A percentile compares a stretch with the other conserved stretches of the same genome.
These are phyloP conservation scores for Tribolium freemani DNA, from an alignment of 2,888 invertebrate genomes.

Conservation along the genomic window DNA sequence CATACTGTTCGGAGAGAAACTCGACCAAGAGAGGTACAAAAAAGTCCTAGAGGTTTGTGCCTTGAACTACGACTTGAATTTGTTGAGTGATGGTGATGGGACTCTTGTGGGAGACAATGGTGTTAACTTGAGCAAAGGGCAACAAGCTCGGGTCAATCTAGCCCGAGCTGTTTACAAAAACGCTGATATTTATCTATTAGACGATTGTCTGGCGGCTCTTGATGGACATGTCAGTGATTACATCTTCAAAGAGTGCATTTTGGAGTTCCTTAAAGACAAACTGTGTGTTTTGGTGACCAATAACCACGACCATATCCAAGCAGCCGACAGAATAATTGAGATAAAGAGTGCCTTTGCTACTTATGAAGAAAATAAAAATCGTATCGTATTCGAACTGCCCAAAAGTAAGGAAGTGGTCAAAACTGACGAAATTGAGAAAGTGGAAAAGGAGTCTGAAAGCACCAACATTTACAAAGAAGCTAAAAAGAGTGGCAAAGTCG, in stretches of 20 bases:
- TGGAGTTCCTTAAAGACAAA: slow-evolving; percentile 73
- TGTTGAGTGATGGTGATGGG: slow-evolving; percentile 82
- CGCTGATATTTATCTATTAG: slow-evolving; percentile 86
- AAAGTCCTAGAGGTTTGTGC: slow-evolving; percentile 78
- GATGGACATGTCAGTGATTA: slow-evolving; percentile 89
- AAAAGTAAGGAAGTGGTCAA: background rate
- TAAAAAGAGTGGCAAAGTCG: slow-evolving; percentile 53
- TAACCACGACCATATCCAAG: slow-evolving; percentile 75
- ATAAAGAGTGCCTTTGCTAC: slow-evolving; percentile 69
- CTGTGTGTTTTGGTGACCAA: slow-evolving; percentile 82
- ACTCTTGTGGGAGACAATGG: slow-evolving; percentile 85
- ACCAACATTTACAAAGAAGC: slow-evolving; percentile 51
- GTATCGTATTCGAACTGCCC: slow-evolving; percentile 62
- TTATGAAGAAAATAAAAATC: slow-evolving; percentile 75
- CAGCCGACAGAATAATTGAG: slow-evolving; percentile 58
- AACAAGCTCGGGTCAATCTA: slow-evolving; percentile 87
- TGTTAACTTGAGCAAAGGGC: slow-evolving; percentile 81
- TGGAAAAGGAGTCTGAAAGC: background rate
- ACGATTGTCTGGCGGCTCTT: slow-evolving; percentile 91
- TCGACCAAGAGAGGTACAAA: slow-evolving; percentile 71
- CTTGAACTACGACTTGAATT: slow-evolving; percentile 78
- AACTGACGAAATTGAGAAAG: background rate
- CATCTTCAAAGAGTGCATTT: slow-evolving; percentile 84
- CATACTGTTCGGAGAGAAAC: slow-evolving; percentile 79
- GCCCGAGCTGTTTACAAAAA: slow-evolving; percentile 87